These are phyloP conservation scores for Neotoxoptera formosana DNA, from an alignment of 1,140 invertebrate genomes.

Conservation along the genomic window DNA sequence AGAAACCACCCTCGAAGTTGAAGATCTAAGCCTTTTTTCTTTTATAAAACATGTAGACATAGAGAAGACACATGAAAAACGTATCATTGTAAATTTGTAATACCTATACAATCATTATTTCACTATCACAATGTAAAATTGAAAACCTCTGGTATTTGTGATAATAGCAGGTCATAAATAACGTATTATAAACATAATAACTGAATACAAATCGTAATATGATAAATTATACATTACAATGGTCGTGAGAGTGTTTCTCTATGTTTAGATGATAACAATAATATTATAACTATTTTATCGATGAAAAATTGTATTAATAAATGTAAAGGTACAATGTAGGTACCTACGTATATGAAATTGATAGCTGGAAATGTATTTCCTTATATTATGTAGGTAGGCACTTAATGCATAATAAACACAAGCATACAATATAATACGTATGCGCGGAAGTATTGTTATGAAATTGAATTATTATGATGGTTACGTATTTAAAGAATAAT, in stretches of 20 bases:
- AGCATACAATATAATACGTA: neutral
- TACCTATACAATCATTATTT: neutral
- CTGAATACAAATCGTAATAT: neutral
- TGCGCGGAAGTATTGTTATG: neutral
- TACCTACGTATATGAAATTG: neutral
- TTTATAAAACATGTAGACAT: no score
- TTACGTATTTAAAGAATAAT: neutral
- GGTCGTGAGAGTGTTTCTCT: neutral
- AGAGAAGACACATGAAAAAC: no score
- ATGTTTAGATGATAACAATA: neutral
- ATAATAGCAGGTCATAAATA: neutral
- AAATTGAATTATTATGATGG: neutral
- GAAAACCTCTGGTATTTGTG: neutral
- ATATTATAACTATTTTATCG: neutral
- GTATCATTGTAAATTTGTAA: no score
- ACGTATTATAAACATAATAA: neutral
- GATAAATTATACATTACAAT: neutral
- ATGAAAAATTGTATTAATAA: neutral
- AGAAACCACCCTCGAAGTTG: no score
- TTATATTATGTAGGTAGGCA: neutral
- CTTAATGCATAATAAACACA: neutral
- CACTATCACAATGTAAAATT: neutral
- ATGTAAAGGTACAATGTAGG: neutral
- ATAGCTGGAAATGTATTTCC: neutral
- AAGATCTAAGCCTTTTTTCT: no score